These are phyloP conservation scores for Phasianus colchicus DNA, from an alignment of 2,113 vertebrate species.

Conservation along the genomic window DNA sequence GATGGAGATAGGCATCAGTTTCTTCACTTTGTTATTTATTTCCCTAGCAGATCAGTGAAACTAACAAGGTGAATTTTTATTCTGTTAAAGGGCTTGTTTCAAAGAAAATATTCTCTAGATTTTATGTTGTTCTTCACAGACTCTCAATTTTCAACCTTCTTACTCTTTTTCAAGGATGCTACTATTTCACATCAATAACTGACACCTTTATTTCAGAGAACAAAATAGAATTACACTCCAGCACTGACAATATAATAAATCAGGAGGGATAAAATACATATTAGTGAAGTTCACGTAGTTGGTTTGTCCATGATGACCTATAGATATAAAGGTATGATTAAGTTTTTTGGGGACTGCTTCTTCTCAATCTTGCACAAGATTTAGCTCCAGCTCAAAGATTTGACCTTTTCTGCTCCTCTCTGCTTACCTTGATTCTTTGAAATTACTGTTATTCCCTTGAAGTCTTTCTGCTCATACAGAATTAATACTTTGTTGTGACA, in stretches of 20 bases:
- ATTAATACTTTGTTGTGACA: constrained; percentile 81
- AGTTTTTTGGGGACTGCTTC: constrained; percentile 63
- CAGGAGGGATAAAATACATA: constrained; percentile 61
- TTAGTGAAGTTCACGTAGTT: constrained; percentile 61
- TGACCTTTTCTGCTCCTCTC: constrained; percentile 70
- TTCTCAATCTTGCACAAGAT: constrained; percentile 64
- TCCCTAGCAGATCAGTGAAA: background rate
- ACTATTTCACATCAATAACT: constrained; percentile 66
- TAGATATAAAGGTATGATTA: constrained; percentile 75
- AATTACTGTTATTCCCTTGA: constrained; percentile 80
- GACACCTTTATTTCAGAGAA: constrained; percentile 73
- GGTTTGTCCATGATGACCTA: constrained; percentile 65
- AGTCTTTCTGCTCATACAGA: constrained; percentile 77
- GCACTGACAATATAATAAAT: constrained; percentile 65
- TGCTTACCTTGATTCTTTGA: constrained; percentile 73
- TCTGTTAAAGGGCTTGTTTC: constrained; percentile 24
- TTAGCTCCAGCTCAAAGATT: constrained; percentile 66
- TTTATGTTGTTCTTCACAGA: constrained; percentile 53
- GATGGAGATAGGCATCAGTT: background rate
- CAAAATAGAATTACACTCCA: constrained; percentile 72
- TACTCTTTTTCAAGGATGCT: constrained; percentile 62
- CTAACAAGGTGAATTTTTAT: constrained; percentile 58
- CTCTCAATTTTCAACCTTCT: constrained; percentile 53
- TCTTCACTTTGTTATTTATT: constrained; percentile 14
- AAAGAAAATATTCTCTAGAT: constrained; percentile 32